phyloP scores from a whole-genome alignment of 2,797 vertebrate species.

The Pangasius sanitwongsei region DNA sequence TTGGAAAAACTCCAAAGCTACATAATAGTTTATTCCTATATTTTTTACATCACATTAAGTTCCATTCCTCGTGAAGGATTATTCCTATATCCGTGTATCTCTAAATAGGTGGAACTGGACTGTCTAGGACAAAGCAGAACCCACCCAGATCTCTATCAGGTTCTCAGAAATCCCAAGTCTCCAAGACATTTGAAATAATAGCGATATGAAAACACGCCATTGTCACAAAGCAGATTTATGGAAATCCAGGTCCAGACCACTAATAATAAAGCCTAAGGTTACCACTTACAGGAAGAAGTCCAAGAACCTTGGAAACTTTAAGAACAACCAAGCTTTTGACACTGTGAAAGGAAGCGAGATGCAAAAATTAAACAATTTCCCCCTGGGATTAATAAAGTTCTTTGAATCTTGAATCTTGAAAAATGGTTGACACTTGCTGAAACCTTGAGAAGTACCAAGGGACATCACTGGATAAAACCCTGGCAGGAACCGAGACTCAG shows the following conservation, averaged over 20 bases:
- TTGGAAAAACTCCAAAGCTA: neutral
- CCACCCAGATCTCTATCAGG: neutral
- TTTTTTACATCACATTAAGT: neutral
- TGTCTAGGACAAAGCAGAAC: neutral
- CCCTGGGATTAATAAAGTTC: too few relatives aligned
- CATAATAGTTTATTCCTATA: neutral
- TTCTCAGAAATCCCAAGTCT: neutral
- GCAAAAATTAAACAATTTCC: too few relatives aligned
- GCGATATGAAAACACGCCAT: neutral
- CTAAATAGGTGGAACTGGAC: neutral
- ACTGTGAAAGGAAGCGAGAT: neutral
- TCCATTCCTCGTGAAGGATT: neutral
- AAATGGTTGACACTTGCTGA: neutral
- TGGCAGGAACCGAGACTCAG: neutral
- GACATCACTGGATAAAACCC: neutral
- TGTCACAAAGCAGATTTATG: neutral
- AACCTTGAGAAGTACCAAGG: neutral
- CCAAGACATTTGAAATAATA: neutral
- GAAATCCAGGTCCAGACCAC: neutral
- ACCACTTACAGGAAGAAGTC: neutral
- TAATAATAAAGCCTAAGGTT: neutral
- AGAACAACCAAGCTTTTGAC: neutral
- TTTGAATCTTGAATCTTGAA: too few relatives aligned
- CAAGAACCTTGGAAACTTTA: neutral
- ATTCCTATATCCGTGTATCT: neutral